Evolutionary conservation across 2,888 invertebrate genomes (phyloP).

Genomic region (Aphodius granarius): DNA sequence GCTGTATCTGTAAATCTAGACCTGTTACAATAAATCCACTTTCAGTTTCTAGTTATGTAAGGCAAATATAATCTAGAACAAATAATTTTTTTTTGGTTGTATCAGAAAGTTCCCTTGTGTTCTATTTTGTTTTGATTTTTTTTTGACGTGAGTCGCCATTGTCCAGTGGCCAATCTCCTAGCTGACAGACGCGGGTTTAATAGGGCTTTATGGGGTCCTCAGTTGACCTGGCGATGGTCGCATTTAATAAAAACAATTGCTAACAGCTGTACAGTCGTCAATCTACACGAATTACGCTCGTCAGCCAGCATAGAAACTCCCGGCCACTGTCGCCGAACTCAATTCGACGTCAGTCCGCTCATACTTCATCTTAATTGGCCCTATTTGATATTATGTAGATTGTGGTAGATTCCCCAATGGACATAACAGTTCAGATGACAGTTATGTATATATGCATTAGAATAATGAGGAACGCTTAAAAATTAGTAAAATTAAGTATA

Average conservation of each 20-base stretch:
- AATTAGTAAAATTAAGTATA: too few relatives aligned
- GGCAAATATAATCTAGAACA: too few relatives aligned
- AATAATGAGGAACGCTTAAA: too few relatives aligned
- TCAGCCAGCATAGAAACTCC: background rate
- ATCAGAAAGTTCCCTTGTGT: too few relatives aligned
- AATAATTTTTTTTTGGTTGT: too few relatives aligned
- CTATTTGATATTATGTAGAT: background rate
- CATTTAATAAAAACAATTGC: conserved; percentile 51
- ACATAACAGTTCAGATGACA: too few relatives aligned
- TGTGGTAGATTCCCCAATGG: background rate
- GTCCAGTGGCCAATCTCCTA: background rate
- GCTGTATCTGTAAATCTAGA: too few relatives aligned
- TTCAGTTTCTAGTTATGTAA: too few relatives aligned
- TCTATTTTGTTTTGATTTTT: too few relatives aligned
- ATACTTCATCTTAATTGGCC: background rate
- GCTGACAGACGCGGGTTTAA: background rate
- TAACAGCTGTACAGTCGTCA: conserved; percentile 43
- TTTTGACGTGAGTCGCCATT: too few relatives aligned
- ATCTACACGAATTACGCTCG: conserved; percentile 6
- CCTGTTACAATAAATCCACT: too few relatives aligned
- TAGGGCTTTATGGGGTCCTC: conserved; percentile 12
- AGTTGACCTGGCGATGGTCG: conserved; percentile 34
- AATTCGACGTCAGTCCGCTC: background rate
- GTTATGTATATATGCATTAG: too few relatives aligned
- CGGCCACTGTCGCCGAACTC: background rate